Evolutionary conservation across 2,113 vertebrate genomes (phyloP).

Genomic region (Macroglossus sobrinus): DNA sequence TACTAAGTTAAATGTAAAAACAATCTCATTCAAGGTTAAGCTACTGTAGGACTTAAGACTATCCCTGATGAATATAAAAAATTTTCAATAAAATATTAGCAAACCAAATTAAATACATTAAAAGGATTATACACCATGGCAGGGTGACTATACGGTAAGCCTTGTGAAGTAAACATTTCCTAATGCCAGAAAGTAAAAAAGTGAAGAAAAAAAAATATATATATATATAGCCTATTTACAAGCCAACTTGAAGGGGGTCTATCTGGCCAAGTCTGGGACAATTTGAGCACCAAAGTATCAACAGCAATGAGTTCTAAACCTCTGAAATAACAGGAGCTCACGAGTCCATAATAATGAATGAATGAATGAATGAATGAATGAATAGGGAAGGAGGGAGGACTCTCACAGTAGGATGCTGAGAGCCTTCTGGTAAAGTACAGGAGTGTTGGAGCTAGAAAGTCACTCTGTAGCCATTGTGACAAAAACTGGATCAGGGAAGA

Average conservation of each 20-base stretch:
- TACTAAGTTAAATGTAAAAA: slow-evolving; percentile 21
- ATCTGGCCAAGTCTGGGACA: background rate
- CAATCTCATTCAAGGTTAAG: background rate
- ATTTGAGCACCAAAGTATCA: background rate
- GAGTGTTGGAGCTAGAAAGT: background rate
- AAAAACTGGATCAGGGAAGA: background rate
- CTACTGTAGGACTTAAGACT: background rate
- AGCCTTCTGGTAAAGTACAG: background rate
- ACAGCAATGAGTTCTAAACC: background rate
- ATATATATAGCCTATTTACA: background rate
- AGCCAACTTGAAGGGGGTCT: background rate
- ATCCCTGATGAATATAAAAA: background rate
- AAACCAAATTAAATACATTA: background rate
- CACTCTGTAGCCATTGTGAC: background rate
- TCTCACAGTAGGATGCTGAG: background rate
- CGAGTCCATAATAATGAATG: background rate
- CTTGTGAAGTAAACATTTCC: background rate
- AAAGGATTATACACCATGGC: background rate
- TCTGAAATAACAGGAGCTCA: background rate
- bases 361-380: background rate
- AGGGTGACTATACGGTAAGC: background rate
- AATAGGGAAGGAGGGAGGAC: background rate
- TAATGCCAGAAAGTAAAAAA: background rate
- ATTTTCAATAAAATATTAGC: background rate
- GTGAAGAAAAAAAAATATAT: background rate